These are phyloP conservation scores for Drosophila maculinotata DNA, from an alignment of 2,888 invertebrate genomes.

Conservation along the genomic window DNA sequence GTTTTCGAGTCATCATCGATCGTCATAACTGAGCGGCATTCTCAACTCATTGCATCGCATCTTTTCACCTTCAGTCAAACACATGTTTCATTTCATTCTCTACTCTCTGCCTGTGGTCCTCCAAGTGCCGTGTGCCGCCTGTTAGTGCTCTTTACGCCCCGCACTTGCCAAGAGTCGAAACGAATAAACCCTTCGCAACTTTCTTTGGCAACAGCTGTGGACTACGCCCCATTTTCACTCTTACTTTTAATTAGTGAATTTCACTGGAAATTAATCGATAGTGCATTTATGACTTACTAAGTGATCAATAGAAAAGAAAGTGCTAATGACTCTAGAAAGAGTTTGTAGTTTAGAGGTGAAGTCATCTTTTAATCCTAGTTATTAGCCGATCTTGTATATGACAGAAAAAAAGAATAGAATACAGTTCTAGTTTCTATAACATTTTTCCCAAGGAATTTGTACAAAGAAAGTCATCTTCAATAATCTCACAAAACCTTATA, in stretches of 20 bases:
- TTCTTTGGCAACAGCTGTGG: conserved; percentile 60
- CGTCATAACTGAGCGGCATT: conserved; percentile 30
- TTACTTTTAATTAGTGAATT: conserved; percentile 56
- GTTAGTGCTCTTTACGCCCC: conserved; percentile 53
- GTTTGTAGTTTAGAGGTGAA: neutral
- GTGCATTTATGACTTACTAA: conserved; percentile 42
- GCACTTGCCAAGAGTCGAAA: conserved; percentile 56
- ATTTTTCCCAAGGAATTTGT: too few relatives aligned
- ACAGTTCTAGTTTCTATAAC: too few relatives aligned
- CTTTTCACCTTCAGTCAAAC: conserved; percentile 64
- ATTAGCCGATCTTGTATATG: too few relatives aligned
- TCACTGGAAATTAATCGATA: conserved; percentile 39
- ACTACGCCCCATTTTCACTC: conserved; percentile 57
- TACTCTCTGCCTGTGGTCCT: conserved; percentile 57
- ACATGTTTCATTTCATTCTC: conserved; percentile 60
- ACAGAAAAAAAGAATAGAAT: too few relatives aligned
- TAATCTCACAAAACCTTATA: too few relatives aligned
- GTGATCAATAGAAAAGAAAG: neutral
- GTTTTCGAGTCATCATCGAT: conserved; percentile 51
- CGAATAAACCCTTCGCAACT: conserved; percentile 44
- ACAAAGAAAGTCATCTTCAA: too few relatives aligned
- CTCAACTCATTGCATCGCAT: conserved; percentile 13
- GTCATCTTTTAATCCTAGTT: neutral
- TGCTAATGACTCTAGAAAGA: neutral
- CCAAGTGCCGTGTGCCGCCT: conserved; percentile 59